A percentile compares a stretch with the other conserved stretches of the same genome.
phyloP scores from a whole-genome alignment of 1,140 invertebrate species.

The Polypedilum pembai region DNA sequence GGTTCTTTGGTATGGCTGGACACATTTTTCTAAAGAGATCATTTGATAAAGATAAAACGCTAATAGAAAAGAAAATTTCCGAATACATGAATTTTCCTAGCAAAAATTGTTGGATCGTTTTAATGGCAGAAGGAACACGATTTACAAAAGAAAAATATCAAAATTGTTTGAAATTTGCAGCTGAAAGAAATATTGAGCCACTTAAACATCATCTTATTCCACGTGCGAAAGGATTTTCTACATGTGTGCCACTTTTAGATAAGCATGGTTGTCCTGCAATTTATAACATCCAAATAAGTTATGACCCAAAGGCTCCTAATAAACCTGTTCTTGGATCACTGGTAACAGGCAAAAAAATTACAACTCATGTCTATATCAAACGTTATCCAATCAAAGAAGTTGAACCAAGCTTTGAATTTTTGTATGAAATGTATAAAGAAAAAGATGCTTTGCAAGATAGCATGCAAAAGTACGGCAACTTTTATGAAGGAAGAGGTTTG shows the following conservation, averaged over 20 bases:
- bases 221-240: not conserved
- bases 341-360: not conserved
- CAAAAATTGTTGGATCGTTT: not conserved
- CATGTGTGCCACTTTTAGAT: not conserved
- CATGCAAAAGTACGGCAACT: not conserved
- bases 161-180: not conserved
- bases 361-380: not conserved
- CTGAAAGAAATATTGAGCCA: not conserved
- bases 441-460: not conserved
- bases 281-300: not conserved
- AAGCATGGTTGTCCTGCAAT: not conserved
- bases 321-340: not conserved
- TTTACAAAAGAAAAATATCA: slow-evolving; percentile 8
- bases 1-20: slow-evolving; percentile 21
- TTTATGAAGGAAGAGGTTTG: not conserved
- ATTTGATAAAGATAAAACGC: not conserved
- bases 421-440: not conserved
- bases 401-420: not conserved
- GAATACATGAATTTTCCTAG: not conserved
- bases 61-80: not conserved
- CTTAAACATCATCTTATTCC: slow-evolving; percentile 3
- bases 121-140: not conserved
- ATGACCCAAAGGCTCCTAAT: not conserved
- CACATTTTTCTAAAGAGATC: not conserved
- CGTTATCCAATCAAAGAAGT: not conserved